A percentile compares a stretch with the other conserved stretches of the same genome.
These are phyloP conservation scores for Cerastis leucographa DNA, from an alignment of 2,888 invertebrate species.

Conservation along the genomic window DNA sequence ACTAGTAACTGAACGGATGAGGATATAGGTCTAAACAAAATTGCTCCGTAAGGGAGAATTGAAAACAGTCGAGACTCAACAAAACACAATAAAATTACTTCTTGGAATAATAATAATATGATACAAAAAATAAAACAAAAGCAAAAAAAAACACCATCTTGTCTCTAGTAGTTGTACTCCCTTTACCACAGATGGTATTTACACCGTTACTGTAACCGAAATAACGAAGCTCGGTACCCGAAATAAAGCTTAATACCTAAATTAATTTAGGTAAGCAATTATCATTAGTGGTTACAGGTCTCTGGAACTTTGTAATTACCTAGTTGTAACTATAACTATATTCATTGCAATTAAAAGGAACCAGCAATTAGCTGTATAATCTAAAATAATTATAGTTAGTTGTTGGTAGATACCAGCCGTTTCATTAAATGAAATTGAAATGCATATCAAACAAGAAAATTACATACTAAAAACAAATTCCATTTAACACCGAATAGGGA, in stretches of 20 bases:
- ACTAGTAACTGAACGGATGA: neutral
- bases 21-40: neutral
- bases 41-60: fast-evolving
- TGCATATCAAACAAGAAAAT: neutral
- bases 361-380: neutral
- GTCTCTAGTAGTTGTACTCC: constrained; percentile 19
- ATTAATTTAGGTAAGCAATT: constrained; percentile 37
- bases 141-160: neutral
- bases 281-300: constrained; percentile 20
- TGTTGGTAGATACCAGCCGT: neutral
- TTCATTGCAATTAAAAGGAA: constrained; percentile 11
- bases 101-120: neutral
- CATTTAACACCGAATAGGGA: no score
- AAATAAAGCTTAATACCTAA: constrained; percentile 36
- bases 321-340: constrained; percentile 18
- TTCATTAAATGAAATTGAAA: neutral
- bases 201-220: constrained; percentile 14
- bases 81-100: neutral
- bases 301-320: constrained; percentile 22
- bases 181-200: constrained; percentile 22
- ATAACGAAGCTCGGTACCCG: constrained; percentile 10
- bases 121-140: neutral
- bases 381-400: neutral
- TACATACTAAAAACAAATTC: neutral
- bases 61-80: neutral